Evolutionary conservation across 1,140 invertebrate species (phyloP), one percentile per base, ranked within the genome.

Genomic region (Cyphomyrmex costatus): DNA sequence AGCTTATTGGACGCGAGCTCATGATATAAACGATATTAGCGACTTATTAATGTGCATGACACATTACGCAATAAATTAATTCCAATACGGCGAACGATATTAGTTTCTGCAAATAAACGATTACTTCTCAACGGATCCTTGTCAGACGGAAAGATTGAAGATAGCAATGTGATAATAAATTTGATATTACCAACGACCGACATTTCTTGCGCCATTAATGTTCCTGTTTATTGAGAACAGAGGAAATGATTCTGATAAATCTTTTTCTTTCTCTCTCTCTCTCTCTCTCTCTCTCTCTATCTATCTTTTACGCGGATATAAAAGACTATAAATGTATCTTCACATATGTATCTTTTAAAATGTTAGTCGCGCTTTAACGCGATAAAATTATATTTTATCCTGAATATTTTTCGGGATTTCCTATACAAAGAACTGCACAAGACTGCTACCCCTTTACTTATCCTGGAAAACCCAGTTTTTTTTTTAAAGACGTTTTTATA

Each of bases 41-140:
- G 14, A 83, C 53, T 83, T 83, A 60, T 83, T 83, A 60, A 74
- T 73, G 36, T 51, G 30, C 24, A 53, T 60, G 68, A 74, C 68
- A 42, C 24, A 53, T 73, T 83, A 73, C 7, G 53, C 24, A 73
- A 79, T 65, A 53, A 73, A 56, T 83, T 83, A 73, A 83, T 83
- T 46, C 21, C 27, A 3, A 71, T 65, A 24, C 42, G 24, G 19
- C 19, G 7, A 19, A 49, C 68, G 56, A 82, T 73, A 46, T 42
- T 30, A 46, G 68, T 73, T 73, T 83, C 79, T 49, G 12, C 12
- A 14, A 82, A 73, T 46, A 61, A 70, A 46, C 19, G n/a, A 33
- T 42, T 73, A 56, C 14, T 82, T 46, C 33, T 70, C 19, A 6
- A 19, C 61, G 42, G 14, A 51, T 33, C 19, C 19, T 73, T 73